phyloP scores from a whole-genome alignment of 2,113 vertebrate species.

The Poicephalus meyeri region DNA sequence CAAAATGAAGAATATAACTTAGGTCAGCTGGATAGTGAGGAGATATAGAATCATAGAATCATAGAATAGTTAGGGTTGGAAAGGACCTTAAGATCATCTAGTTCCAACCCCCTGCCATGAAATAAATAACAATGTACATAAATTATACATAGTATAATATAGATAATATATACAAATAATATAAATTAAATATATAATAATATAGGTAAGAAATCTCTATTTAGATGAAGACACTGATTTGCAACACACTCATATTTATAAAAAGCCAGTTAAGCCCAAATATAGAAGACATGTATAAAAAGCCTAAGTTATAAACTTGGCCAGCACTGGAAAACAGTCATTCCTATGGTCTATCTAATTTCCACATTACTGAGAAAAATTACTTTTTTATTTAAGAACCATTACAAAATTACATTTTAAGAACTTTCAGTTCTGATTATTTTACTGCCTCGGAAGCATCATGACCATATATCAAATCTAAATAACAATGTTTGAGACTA shows the following conservation, averaged over 20 bases:
- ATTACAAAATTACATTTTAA: background rate
- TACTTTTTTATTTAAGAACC: background rate
- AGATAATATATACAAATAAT: background rate
- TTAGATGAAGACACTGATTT: background rate
- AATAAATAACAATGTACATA: background rate
- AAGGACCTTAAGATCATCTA: background rate
- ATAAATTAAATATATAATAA: background rate
- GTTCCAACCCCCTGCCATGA: background rate
- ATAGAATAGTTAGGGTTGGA: background rate
- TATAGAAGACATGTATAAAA: background rate
- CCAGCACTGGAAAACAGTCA: background rate
- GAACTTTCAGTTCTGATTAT: constrained; percentile 51
- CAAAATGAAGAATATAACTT: background rate
- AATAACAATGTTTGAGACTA: constrained; percentile 48
- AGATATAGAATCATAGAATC: background rate
- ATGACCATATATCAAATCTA: constrained; percentile 65
- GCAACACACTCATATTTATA: background rate
- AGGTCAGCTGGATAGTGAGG: background rate
- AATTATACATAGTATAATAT: too few relatives aligned
- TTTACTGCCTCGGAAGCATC: constrained; percentile 56
- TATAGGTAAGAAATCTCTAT: background rate
- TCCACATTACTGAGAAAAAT: background rate
- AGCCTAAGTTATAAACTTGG: background rate
- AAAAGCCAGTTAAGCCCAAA: background rate
- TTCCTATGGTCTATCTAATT: background rate